Base-by-base conservation (phyloP, 37 sponge, comb jelly and placozoan species). In the Crambe crambe region DNA sequence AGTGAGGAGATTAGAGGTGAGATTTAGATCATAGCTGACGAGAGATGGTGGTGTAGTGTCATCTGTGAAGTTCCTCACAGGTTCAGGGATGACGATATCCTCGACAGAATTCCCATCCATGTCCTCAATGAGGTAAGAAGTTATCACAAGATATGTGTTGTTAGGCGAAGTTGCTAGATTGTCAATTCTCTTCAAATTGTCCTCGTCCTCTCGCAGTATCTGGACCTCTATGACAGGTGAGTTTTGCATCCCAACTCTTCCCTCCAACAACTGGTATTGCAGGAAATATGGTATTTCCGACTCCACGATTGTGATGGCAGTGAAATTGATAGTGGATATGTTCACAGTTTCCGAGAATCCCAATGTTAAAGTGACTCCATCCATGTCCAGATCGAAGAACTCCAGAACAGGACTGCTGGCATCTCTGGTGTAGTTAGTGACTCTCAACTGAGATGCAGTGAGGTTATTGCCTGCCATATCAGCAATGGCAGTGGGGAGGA, bases 341-440 rank as follows among this genome's bases (percentile, higher is more conserved):
- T 89, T 90, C 10, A 96, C 94, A 71, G 85, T 90, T 44, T 96
- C 97, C 34, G 88, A 83, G 86, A 96, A 96, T 41, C 70, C 57
- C 37, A 96, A 64, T 27, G 75, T 86, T 22, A 96, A 35, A 8
- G 47, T 54, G 37, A 89, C 86, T 21, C 75, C 68, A 72, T 85
- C 68, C 97, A 96, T 93, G 75, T 96, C 86, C 9, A 96, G 70
- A 57, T 89, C 80, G 57, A 90, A 96, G 54, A 36, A 38, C 18
- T 70, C 62, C 63, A 96, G 69, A 25, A 21, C 27, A 23, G 97
- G 97, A 43, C 43, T 37, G 23, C 86, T 81, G 0, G 32, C 25
- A 69, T 96, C 97, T 40, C 69, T 35, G 0, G 73, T 90, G 80
- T 89, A 95, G 30, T 69, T 75, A 1, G 1, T 1, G 3, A 87